Base-by-base conservation (phyloP, 2,797 vertebrate species). In the Hoplostethus mediterraneus region DNA sequence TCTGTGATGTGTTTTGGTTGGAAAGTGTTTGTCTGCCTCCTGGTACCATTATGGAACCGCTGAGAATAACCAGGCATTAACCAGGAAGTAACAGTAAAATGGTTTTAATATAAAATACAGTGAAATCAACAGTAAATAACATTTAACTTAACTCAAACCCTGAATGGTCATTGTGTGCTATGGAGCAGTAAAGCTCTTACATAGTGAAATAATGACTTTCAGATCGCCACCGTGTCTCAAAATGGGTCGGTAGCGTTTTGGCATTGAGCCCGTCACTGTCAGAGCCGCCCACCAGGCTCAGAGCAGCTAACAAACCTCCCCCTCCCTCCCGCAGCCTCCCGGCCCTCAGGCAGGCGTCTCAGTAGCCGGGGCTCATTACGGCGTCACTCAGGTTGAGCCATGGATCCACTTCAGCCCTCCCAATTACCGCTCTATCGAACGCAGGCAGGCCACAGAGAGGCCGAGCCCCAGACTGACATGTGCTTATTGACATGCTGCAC, bases 361-460 rank as follows among this genome's bases (percentile, higher is more conserved):
- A 1, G 77, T 65, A 63, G 52, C 75, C 14, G 3, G 31, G 2
- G 14, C 82, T 85, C 81, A 81, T 89, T 87, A 84, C 65, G 21
- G 13, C 73, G 72, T 73, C 14, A 5, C 65, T 80, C 64, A 63
- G 66, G 81, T 78, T 80, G 64, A 82, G 69, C 48, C 58, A 9
- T 3, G 11, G 67, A 69, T 71, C 65, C 77, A 68, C 67, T 74
- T 66, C 63, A 84, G 69, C 73, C 62, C 78, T 83, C 51, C 72
- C 72, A 84, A 82, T 88, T 84, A 85, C 71, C 71, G 68, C 61
- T 63, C 63, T 69, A 63, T 67, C 58, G 52, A 48, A 62, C 47
- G 4, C 30, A 17, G 59, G n/a, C 52, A n/a, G 49, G 54, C 52
- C 65, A 54, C 12, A 47, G 38, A 47, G 73, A 59, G 62, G 67